Conservation (phyloP, 2,113 vertebrate species). For the Mastomys natalensis region DNA sequence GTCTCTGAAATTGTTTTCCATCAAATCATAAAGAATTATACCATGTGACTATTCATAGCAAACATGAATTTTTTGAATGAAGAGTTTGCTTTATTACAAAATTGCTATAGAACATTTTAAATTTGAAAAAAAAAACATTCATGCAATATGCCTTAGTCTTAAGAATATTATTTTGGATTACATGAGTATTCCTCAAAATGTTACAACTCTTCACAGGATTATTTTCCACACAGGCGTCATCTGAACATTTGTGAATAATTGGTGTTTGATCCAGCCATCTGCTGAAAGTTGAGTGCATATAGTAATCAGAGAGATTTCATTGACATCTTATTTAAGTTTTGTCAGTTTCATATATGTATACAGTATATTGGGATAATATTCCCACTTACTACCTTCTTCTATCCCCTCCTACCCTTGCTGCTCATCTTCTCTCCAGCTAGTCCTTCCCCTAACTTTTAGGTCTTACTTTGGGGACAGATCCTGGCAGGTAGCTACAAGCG, state of each 20-base stretch:
- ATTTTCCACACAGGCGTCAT: neutral
- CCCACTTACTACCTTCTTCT: neutral
- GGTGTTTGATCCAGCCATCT: slow-evolving; percentile 41
- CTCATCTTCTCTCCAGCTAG: neutral
- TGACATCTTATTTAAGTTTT: neutral
- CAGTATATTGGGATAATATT: neutral
- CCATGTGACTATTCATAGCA: neutral
- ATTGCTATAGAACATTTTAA: slow-evolving; percentile 3
- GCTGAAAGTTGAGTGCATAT: slow-evolving; percentile 19
- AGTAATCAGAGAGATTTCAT: neutral
- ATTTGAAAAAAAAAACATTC: slow-evolving; percentile 28
- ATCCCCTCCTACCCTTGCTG: too few relatives aligned
- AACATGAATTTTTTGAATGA: slow-evolving; percentile 13
- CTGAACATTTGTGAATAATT: slow-evolving; percentile 52
- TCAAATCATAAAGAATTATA: neutral
- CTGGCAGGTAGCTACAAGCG: neutral
- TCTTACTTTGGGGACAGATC: neutral
- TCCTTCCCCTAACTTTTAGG: neutral
- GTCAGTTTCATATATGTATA: neutral
- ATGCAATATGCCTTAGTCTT: neutral
- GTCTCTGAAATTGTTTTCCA: neutral
- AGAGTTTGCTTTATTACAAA: neutral
- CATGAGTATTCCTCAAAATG: neutral
- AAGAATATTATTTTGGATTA: slow-evolving; percentile 48
- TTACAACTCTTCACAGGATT: slow-evolving; percentile 9